Conservation (phyloP, 1,140 invertebrate genomes). For the Drosophila orena region DNA sequence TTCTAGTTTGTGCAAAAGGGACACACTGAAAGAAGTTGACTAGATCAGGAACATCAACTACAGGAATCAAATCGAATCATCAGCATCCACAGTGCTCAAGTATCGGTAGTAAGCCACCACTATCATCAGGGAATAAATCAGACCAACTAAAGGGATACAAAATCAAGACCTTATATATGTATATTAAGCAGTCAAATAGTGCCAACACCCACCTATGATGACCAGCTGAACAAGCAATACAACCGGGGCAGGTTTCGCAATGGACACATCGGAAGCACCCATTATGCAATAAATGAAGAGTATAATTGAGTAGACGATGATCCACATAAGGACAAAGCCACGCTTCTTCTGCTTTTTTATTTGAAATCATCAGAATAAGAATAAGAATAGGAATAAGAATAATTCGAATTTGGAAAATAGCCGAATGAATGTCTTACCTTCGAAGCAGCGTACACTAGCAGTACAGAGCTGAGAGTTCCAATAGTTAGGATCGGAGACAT, state of each 20-base stretch:
- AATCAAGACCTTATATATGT: background rate
- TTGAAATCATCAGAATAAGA: background rate
- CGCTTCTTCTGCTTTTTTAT: slow-evolving; percentile 21
- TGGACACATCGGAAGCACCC: background rate
- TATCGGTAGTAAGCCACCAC: slow-evolving; percentile 19
- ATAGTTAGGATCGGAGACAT: slow-evolving; percentile 19
- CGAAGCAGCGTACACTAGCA: slow-evolving; percentile 33
- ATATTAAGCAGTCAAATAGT: background rate
- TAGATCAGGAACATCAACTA: background rate
- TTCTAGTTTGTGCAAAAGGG: no score
- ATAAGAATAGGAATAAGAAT: no score
- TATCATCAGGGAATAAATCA: slow-evolving; percentile 32
- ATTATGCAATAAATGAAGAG: slow-evolving; percentile 17
- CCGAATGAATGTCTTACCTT: slow-evolving; percentile 28
- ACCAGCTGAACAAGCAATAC: slow-evolving; percentile 14
- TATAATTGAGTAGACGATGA: slow-evolving; percentile 20
- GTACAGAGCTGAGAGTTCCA: slow-evolving; percentile 22
- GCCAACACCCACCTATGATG: slow-evolving; percentile 15
- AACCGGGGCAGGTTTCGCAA: background rate
- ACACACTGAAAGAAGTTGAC: background rate
- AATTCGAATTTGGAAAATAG: background rate
- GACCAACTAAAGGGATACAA: slow-evolving; percentile 12
- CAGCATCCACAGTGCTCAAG: background rate
- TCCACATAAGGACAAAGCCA: slow-evolving; percentile 33
- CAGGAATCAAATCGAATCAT: background rate